Evolutionary conservation across 2,797 vertebrate species (phyloP).

Genomic region (Onychomys torridus): DNA sequence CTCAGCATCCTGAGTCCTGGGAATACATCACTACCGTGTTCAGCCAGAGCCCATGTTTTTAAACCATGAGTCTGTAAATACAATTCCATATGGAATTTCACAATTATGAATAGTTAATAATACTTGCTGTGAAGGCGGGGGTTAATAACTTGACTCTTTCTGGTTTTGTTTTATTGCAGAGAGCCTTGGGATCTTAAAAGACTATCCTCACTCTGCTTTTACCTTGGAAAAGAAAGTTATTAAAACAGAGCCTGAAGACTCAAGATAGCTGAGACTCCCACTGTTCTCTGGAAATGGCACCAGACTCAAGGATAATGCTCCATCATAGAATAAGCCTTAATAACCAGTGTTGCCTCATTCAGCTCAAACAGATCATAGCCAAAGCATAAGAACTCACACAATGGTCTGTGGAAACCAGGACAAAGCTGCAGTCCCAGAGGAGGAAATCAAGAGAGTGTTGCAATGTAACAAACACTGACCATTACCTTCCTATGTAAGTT

Average conservation of each 20-base stretch:
- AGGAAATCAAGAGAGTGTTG: constrained; percentile 75
- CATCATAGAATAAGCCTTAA: constrained; percentile 98
- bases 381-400: constrained; percentile 89
- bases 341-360: constrained; percentile 99
- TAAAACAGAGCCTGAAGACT: constrained; percentile 98
- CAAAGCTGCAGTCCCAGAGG: constrained; percentile 75
- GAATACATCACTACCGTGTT: background rate
- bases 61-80: background rate
- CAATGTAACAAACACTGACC: constrained; percentile 86
- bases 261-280: constrained; percentile 92
- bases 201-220: constrained; percentile 93
- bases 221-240: constrained; percentile 96
- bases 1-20: background rate
- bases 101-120: constrained; percentile 10
- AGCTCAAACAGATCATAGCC: constrained; percentile 89
- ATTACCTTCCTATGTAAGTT: constrained; percentile 88
- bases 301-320: constrained; percentile 85
- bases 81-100: background rate
- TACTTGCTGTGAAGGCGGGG: background rate
- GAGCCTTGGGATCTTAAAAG: constrained; percentile 93
- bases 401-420: constrained; percentile 83
- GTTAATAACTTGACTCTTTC: background rate
- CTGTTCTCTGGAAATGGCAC: constrained; percentile 80
- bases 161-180: constrained; percentile 88
- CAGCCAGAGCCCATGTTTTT: background rate